phyloP scores from a whole-genome alignment of 2,113 vertebrate genomes.

The Microcebus jonahi region DNA sequence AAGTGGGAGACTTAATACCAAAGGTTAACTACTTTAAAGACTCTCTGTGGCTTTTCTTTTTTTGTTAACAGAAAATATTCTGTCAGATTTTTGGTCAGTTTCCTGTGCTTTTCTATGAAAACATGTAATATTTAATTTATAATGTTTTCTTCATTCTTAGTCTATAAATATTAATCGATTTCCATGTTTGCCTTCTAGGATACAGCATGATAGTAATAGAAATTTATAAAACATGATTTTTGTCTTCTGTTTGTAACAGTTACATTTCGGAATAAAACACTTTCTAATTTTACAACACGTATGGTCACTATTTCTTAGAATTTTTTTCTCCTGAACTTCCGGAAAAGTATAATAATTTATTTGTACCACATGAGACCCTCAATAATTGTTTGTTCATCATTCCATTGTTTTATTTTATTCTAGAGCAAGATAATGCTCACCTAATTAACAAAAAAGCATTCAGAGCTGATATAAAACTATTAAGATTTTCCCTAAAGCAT shows the following conservation, averaged over 20 bases:
- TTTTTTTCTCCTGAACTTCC: not conserved
- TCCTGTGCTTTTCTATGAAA: constrained; percentile 30
- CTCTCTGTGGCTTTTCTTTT: not conserved
- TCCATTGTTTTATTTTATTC: constrained; percentile 8
- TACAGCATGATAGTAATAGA: constrained; percentile 24
- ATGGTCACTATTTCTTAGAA: not conserved
- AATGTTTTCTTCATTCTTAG: constrained; percentile 44
- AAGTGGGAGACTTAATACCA: not conserved
- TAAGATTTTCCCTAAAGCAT: not conserved
- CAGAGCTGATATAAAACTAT: not conserved
- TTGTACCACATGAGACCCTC: not conserved
- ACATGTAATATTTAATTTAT: constrained; percentile 48
- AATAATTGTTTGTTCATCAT: not conserved
- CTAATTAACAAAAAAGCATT: constrained; percentile 22
- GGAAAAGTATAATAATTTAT: not conserved
- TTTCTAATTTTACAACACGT: not conserved
- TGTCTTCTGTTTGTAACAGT: constrained; percentile 6
- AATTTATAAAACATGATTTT: constrained; percentile 47
- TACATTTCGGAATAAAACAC: constrained; percentile 24
- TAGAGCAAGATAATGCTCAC: not conserved
- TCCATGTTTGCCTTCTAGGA: constrained; percentile 10
- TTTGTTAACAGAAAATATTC: constrained; percentile 26
- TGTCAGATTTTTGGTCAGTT: not conserved
- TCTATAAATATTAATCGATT: constrained; percentile 67
- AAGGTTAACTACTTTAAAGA: constrained; percentile 58